Conservation (phyloP, 1,140 invertebrate genomes). For the Drosophila hydei region DNA sequence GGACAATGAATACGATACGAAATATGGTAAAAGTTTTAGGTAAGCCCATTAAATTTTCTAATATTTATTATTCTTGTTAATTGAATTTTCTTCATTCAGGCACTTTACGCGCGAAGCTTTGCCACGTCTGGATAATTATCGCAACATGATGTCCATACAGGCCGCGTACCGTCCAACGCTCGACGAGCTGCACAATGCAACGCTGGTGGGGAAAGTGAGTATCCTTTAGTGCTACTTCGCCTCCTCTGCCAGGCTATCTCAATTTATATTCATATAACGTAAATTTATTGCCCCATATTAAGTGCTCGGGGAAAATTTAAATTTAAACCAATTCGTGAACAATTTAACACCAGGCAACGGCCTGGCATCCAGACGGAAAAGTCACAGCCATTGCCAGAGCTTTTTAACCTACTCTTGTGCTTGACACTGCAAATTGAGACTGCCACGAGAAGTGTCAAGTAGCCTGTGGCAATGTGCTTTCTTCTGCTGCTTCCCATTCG, state of each 20-base stretch:
- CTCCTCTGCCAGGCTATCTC: conserved; percentile 6
- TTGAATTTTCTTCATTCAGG: conserved; percentile 83
- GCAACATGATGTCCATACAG: conserved; percentile 96
- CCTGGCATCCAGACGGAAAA: conserved; percentile 6
- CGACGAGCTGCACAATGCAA: conserved; percentile 95
- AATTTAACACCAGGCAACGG: conserved; percentile 2
- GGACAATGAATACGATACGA: conserved; percentile 88
- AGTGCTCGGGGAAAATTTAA: neutral
- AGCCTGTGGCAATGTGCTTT: neutral
- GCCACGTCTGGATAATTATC: conserved; percentile 96
- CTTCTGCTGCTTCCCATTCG: neutral
- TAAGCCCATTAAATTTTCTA: conserved; percentile 58
- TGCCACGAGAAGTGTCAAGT: conserved; percentile 13
- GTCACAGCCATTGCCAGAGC: conserved; percentile 1
- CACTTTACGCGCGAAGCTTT: conserved; percentile 96
- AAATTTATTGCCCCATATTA: conserved; percentile 1
- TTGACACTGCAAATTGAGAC: conserved; percentile 14
- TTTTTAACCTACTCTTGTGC: conserved; percentile 1
- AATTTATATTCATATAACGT: conserved; percentile 10
- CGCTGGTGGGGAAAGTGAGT: conserved; percentile 90
- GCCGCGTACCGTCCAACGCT: conserved; percentile 94
- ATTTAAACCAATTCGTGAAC: conserved; percentile 4
- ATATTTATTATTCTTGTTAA: neutral
- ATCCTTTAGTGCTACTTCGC: conserved; percentile 7
- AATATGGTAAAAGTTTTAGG: conserved; percentile 92